Base-by-base conservation (phyloP, 1,140 invertebrate genomes). In the Acromyrmex charruanus region DNA sequence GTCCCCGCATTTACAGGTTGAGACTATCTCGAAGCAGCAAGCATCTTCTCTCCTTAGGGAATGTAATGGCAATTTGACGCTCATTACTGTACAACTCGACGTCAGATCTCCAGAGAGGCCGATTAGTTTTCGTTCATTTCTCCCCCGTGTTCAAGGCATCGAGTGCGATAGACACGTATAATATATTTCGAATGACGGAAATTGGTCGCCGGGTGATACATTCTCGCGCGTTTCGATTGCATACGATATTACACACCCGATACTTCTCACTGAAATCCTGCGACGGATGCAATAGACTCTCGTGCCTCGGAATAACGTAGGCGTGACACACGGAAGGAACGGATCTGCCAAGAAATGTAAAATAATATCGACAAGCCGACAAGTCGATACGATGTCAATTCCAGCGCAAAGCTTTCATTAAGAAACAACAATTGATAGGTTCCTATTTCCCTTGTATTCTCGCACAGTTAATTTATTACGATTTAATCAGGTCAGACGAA, bases 111-210 rank as follows among this genome's bases (percentile, higher is more conserved):
- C 5, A 21, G 85, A 21, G 88, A 12, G 39, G 10, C 28, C 49
- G 80, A 84, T 84, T 87, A 72, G 69, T 58, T 89, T 87, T 87
- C 68, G 58, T 80, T 77, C 58, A 84, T 89, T 89, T 55, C 58
- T 14, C 35, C 25, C n/a, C 25, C n/a, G 9, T 21, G 49, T 69
- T 12, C 21, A 12, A 16, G 14, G 28, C 12, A 77, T 68, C 25
- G 55, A 88, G 77, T 4, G 21, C 21, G 82, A 89, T 59, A 80
- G 25, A 35, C 14, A 49, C 55, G 61, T 44, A 59, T 82, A 82
- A 84, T 84, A 84, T 84, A 84, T 75, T 4, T 59, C 35, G 55
- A 80, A n/a, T 31, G 28, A 21, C 35, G 18, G 51, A 39, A 53
- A 49, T 77, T 74, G n/a, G n/a, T 65, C 65, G 49, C 39, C 65